phyloP scores from a whole-genome alignment of 1,140 invertebrate genomes.

The Sitobion miscanthi region DNA sequence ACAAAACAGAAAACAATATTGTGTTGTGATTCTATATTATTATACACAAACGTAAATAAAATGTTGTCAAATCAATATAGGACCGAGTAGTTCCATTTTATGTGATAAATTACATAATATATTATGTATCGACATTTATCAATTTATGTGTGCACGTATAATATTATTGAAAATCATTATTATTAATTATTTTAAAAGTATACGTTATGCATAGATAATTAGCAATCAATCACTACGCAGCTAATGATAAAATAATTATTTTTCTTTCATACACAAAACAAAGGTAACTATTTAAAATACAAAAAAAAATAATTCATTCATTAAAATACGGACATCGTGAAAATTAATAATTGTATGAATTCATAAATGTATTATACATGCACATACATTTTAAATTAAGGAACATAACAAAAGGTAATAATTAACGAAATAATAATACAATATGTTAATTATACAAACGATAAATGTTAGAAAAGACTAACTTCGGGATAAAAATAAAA shows the following conservation, averaged over 20 bases:
- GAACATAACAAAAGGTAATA: background rate
- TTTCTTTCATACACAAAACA: constrained; percentile 9
- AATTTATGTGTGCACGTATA: background rate
- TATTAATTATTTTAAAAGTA: background rate
- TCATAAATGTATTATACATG: background rate
- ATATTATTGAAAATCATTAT: background rate
- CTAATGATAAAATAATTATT: background rate
- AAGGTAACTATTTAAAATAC: background rate
- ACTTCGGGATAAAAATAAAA: background rate
- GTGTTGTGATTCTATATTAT: background rate
- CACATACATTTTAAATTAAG: background rate
- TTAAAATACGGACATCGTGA: background rate
- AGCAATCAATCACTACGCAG: background rate
- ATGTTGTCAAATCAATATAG: background rate
- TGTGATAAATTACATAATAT: background rate
- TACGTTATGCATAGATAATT: background rate
- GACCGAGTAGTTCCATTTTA: background rate
- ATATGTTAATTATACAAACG: background rate
- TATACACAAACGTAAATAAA: background rate
- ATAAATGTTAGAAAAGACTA: background rate
- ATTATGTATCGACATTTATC: background rate
- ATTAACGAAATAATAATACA: background rate
- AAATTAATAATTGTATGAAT: background rate
- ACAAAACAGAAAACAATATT: background rate
- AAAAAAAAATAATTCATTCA: background rate